phyloP scores from a whole-genome alignment of 2,797 vertebrate species.

The Agapornis canus region DNA sequence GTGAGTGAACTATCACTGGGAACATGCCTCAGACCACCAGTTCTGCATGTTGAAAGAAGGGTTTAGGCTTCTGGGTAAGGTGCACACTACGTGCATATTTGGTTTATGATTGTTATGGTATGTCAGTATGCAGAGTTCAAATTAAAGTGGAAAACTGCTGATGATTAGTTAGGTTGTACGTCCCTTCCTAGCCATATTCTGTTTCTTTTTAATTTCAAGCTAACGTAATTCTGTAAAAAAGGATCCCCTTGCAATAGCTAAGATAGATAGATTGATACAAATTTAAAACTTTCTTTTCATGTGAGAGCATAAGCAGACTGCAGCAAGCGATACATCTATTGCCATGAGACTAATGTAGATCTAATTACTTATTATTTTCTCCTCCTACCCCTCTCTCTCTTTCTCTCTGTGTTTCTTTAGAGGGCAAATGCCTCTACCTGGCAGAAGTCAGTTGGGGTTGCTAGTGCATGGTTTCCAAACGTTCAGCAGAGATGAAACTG shows the following conservation, averaged over 20 bases:
- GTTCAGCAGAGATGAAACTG: slow-evolving; percentile 74
- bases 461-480: slow-evolving; percentile 80
- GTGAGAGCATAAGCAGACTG: slow-evolving; percentile 51
- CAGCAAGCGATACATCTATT: slow-evolving; percentile 65
- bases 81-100: slow-evolving; percentile 53
- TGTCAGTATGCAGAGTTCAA: slow-evolving; percentile 66
- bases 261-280: slow-evolving; percentile 48
- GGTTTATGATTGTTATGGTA: slow-evolving; percentile 54
- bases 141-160: slow-evolving; percentile 67
- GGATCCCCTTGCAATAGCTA: slow-evolving; percentile 63
- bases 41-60: slow-evolving; percentile 49
- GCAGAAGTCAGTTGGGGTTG: slow-evolving; percentile 77
- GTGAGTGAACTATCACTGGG: slow-evolving; percentile 68
- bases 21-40: slow-evolving; percentile 79
- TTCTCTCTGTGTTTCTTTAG: slow-evolving; percentile 60
- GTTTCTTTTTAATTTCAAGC: slow-evolving; percentile 40
- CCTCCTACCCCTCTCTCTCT: slow-evolving; percentile 60
- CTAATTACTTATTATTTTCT: slow-evolving; percentile 53
- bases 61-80: slow-evolving; percentile 62
- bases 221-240: slow-evolving; percentile 66
- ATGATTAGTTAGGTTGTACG: slow-evolving; percentile 63
- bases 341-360: slow-evolving; percentile 69
- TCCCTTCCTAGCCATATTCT: slow-evolving; percentile 59
- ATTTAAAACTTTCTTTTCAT: slow-evolving; percentile 20
- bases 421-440: slow-evolving; percentile 76